Evolutionary conservation across 2,888 invertebrate genomes (phyloP), one percentile per base, ranked within the genome.

Genomic region (Caenorhabditis sinica): DNA sequence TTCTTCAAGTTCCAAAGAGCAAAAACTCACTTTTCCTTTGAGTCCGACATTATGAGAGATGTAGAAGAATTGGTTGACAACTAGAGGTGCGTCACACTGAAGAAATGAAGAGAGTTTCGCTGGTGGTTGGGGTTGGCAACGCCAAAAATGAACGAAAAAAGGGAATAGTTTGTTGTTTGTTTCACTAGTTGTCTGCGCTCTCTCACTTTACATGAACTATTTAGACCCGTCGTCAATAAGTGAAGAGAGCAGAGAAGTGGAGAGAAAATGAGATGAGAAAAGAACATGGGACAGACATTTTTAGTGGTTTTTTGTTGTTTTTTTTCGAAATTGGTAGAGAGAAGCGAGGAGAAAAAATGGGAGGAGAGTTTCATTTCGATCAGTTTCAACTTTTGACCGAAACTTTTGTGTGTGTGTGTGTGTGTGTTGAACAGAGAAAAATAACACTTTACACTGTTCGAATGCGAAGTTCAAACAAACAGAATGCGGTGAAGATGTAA

Each of bases 1-100:
- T n/a, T 36, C 43, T n/a, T 23, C 3, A 25, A 17, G 20, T 49
- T 73, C 43, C 40, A 65, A 65, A 33, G 36, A 65, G 9, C 53
- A 36, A 11, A 17, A 20, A 76, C 76, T 76, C 25, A 76, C 76
- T 76, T 68, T 76, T 76, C 60, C 33, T 76, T 60, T 43, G 43
- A 25, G 45, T 76, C 76, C 23, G 76, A 76, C 76, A 76, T 76
- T 74, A 49, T 49, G 36, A 25, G 6, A 43, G 23, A 45, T 25
- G 30, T 9, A 43, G 25, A 33, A 15, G 65, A 66, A 76, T 28
- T 43, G 25, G 6, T n/a, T 20, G 28, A 28, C 56, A 28, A 56
- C 28, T 28, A 25, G 28, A 8, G 40, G 20, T 49, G 56, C 25
- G 4, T 11, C 25, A n/a, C n/a, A 28, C 0, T 20, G 56, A 9